These are phyloP conservation scores for Helarctos malayanus DNA, from an alignment of 2,797 vertebrate species.

Conservation along the genomic window DNA sequence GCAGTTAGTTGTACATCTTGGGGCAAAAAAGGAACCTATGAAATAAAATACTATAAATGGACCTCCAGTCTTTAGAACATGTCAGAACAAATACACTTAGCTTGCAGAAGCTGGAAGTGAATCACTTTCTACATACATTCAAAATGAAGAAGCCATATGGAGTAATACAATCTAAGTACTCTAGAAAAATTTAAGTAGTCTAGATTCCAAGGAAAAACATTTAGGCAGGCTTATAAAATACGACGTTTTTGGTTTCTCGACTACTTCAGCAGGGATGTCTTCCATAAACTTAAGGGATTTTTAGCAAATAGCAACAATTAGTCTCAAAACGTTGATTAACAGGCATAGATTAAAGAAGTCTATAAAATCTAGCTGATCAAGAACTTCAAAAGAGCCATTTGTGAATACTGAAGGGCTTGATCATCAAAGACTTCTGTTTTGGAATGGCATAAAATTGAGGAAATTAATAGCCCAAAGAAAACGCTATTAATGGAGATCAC, in stretches of 20 bases:
- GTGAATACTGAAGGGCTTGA: conserved; percentile 29
- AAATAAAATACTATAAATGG: conserved; percentile 60
- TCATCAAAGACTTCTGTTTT: conserved; percentile 63
- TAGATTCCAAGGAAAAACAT: conserved; percentile 44
- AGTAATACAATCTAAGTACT: neutral
- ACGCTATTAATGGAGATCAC: neutral
- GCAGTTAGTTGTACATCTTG: neutral
- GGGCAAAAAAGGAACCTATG: conserved; percentile 29
- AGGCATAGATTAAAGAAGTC: conserved; percentile 46
- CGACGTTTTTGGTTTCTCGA: conserved; percentile 18
- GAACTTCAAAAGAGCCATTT: conserved; percentile 49
- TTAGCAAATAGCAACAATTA: conserved; percentile 46
- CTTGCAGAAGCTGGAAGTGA: conserved; percentile 34
- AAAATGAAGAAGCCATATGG: conserved; percentile 60
- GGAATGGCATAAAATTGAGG: conserved; percentile 41
- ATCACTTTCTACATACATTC: conserved; percentile 40
- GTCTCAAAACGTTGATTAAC: conserved; percentile 53
- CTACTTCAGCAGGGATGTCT: conserved; percentile 39
- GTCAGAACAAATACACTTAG: conserved; percentile 40
- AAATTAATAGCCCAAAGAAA: conserved; percentile 39
- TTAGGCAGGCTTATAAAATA: conserved; percentile 45
- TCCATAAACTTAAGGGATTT: conserved; percentile 6
- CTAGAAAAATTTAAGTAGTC: neutral
- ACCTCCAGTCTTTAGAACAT: neutral
- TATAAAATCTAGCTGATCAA: conserved; percentile 43